A percentile compares a stretch with the other conserved stretches of the same genome.
These are phyloP conservation scores for Alouatta palliata DNA, from an alignment of 2,113 vertebrate genomes.

Conservation along the genomic window DNA sequence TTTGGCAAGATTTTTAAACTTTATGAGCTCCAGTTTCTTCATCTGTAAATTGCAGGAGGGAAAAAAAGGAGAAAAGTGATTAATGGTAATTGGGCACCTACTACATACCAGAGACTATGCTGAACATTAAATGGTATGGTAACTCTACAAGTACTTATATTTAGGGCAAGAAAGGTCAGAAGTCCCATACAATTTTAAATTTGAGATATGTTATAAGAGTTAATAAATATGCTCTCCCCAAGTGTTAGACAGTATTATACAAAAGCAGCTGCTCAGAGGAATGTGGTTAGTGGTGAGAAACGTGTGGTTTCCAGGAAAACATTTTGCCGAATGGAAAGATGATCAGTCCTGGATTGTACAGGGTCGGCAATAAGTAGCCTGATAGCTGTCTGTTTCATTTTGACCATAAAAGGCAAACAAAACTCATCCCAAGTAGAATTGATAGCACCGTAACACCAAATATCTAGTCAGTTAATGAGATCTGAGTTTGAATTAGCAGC, in stretches of 20 bases:
- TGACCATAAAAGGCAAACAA: background rate
- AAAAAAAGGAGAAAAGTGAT: background rate
- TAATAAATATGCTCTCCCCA: background rate
- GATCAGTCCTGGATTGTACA: rapidly evolving
- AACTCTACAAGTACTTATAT: background rate
- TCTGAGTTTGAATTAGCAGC: background rate
- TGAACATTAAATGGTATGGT: background rate
- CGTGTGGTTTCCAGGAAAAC: background rate
- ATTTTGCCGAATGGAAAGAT: background rate
- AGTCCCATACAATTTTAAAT: background rate
- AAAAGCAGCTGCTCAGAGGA: background rate
- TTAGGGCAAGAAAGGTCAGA: background rate
- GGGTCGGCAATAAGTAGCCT: background rate
- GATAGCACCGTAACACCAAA: background rate
- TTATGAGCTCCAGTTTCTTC: background rate
- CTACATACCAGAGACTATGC: background rate
- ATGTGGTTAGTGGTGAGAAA: background rate
- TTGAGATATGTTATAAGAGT: background rate
- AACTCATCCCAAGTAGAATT: background rate
- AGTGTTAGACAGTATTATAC: background rate
- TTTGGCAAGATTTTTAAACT: background rate
- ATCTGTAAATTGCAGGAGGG: background rate
- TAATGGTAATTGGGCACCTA: background rate
- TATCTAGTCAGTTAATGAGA: background rate
- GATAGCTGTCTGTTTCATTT: background rate